Evolutionary conservation across 2,888 invertebrate genomes (phyloP), one percentile per base, ranked within the genome.

Genomic region (Harmothoe impar): DNA sequence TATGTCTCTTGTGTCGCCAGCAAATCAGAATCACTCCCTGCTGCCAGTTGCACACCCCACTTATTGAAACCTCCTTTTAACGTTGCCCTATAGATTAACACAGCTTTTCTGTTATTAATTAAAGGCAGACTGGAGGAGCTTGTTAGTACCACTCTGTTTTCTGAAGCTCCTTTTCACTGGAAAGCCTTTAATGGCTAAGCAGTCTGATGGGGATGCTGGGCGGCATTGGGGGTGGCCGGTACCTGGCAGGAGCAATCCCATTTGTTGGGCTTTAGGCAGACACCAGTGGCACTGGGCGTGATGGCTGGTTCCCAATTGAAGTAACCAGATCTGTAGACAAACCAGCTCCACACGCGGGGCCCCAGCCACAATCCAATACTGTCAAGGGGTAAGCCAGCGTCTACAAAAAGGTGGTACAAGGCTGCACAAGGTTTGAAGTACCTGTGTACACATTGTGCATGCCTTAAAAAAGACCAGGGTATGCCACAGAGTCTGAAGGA

Each of bases 91-190:
- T 77, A 77, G 31, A 77, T 77, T 77, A 77, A 77, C 7, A 29
- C 5, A 15, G n/a, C 77, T 77, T 77, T 77, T 77, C 29, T 77
- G 31, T 20, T 77, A 77, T 77, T 77, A 77, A 77, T 77, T 77
- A 77, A 77, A 31, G n/a, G 77, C 31, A 62, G 62, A n/a, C 62
- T n/a, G 23, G 62, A n/a, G 43, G 20, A n/a, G 62, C 62, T 62
- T 62, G 62, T 3, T n/a, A 43, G 62, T 3, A 7, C 7, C 62
- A 62, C 23, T 62, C 12, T 62, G 62, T 62, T 62, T 62, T n/a
- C 62, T 62, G 43, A 62, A 3, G 23, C n/a, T 62, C 12, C 62
- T 62, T 62, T 62, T 62, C 62, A 62, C 43, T 43, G 43, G 62
- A 5, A n/a, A 62, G 62, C 62, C 43, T 10, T 43, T 43, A 43